phyloP scores from a whole-genome alignment of 2,888 invertebrate species.

The Cerceris rybyensis region DNA sequence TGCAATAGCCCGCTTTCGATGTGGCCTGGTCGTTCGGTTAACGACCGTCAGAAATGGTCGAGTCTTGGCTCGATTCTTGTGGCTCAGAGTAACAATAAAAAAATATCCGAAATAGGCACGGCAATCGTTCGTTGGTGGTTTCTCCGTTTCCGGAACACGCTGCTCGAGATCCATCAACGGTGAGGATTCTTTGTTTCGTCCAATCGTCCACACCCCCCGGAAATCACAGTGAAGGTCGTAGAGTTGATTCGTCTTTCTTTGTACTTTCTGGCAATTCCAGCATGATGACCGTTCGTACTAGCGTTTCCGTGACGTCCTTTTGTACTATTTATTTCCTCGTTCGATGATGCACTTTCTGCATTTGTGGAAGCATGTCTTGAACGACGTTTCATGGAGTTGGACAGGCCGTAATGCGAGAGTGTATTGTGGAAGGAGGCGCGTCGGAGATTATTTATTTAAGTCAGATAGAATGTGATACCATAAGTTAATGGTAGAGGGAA shows the following conservation, averaged over 20 bases:
- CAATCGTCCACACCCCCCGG: conserved; percentile 32
- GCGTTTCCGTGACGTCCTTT: conserved; percentile 16
- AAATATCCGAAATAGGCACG: conserved; percentile 22
- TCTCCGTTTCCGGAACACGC: conserved; percentile 31
- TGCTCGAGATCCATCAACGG: conserved; percentile 37
- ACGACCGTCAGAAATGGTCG: conserved; percentile 69
- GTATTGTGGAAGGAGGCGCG: neutral
- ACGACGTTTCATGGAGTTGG: neutral
- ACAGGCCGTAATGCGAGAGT: neutral
- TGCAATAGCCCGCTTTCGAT: conserved; percentile 74
- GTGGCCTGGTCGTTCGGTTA: conserved; percentile 66
- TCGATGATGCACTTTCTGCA: conserved; percentile 42
- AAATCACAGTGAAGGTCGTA: conserved; percentile 23
- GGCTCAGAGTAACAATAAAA: conserved; percentile 44
- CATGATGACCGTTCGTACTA: conserved; percentile 48
- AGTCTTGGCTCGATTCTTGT: conserved; percentile 68
- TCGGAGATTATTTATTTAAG: neutral
- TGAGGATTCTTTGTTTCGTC: conserved; percentile 13
- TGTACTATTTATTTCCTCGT: conserved; percentile 44
- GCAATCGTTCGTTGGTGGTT: conserved; percentile 36
- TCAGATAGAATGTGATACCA: too few species aligned
- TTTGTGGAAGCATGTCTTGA: neutral
- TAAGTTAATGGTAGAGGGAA: too few species aligned
- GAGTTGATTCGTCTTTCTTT: conserved; percentile 21
- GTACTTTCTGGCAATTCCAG: conserved; percentile 31